phyloP scores from a whole-genome alignment of 2,888 invertebrate genomes.

The Tanaodytes sp. region DNA sequence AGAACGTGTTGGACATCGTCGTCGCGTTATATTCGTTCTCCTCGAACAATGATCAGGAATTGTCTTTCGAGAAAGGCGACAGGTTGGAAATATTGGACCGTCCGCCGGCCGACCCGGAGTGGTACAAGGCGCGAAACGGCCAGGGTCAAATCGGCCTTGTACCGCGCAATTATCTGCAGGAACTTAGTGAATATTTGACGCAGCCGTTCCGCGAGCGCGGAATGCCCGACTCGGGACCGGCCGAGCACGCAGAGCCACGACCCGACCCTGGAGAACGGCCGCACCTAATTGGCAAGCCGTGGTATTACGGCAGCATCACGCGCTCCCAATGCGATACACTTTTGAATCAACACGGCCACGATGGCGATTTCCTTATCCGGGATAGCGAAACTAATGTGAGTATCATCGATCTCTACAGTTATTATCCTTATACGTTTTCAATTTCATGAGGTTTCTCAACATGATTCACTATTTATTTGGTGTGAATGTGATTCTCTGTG shows the following conservation, averaged over 20 bases:
- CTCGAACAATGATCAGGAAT: slow-evolving; percentile 94
- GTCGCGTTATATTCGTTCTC: slow-evolving; percentile 95
- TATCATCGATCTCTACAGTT: too few relatives aligned
- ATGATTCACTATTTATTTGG: too few relatives aligned
- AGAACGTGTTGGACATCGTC: slow-evolving; percentile 95
- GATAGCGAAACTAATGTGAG: slow-evolving; percentile 99
- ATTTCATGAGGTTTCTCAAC: too few relatives aligned
- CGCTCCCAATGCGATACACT: slow-evolving; percentile 96
- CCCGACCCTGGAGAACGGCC: slow-evolving; percentile 76
- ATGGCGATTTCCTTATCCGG: slow-evolving; percentile 98
- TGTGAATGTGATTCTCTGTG: too few relatives aligned
- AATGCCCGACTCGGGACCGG: slow-evolving; percentile 50
- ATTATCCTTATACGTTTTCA: too few relatives aligned
- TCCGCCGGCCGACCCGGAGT: slow-evolving; percentile 97
- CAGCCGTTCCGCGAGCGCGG: slow-evolving; percentile 82
- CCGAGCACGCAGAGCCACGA: slow-evolving; percentile 47
- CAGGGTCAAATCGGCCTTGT: slow-evolving; percentile 95
- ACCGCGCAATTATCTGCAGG: slow-evolving; percentile 95
- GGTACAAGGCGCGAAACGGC: slow-evolving; percentile 96
- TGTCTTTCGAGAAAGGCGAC: slow-evolving; percentile 97
- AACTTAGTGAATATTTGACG: slow-evolving; percentile 90
- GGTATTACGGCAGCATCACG: slow-evolving; percentile 98
- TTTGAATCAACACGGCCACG: slow-evolving; percentile 94
- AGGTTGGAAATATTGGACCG: slow-evolving; percentile 95
- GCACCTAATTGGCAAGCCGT: slow-evolving; percentile 86